A percentile compares a stretch with the other conserved stretches of the same genome.
Conservation (phyloP, 2,113 vertebrate species). For the Anarrhichthys ocellatus region DNA sequence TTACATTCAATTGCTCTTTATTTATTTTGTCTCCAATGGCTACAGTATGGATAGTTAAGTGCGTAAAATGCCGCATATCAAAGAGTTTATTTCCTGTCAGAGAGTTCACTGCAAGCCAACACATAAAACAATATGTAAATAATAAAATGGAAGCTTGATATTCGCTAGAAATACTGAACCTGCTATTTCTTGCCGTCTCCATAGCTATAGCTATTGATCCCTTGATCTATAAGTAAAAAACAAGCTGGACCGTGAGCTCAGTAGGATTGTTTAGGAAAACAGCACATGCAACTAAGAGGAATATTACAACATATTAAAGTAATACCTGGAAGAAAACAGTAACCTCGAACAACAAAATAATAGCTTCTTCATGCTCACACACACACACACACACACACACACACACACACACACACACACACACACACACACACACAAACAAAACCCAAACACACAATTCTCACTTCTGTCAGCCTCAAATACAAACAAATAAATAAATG, state of each 20-base stretch:
- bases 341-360: conserved; percentile 45
- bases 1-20: conserved; percentile 42
- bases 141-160: background rate
- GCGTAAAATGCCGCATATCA: background rate
- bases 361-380: conserved; percentile 8
- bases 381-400: conserved; percentile 27
- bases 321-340: background rate
- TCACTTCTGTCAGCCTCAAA: conserved; percentile 70
- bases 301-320: background rate
- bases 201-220: background rate
- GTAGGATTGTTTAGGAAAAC: background rate
- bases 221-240: conserved; percentile 15
- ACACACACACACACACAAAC: conserved; percentile 33
- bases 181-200: background rate
- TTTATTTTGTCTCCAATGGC: conserved; percentile 34
- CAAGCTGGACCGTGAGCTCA: background rate
- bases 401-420: conserved; percentile 21
- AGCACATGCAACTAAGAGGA: background rate
- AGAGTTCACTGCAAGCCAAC: background rate
- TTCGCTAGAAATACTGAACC: background rate
- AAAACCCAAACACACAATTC: conserved; percentile 38
- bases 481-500: conserved; percentile 83
- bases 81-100: conserved; percentile 10
- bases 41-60: conserved; percentile 18
- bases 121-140: background rate